These are phyloP conservation scores for Magallana angulata DNA, from an alignment of 1,140 invertebrate species.

Conservation along the genomic window DNA sequence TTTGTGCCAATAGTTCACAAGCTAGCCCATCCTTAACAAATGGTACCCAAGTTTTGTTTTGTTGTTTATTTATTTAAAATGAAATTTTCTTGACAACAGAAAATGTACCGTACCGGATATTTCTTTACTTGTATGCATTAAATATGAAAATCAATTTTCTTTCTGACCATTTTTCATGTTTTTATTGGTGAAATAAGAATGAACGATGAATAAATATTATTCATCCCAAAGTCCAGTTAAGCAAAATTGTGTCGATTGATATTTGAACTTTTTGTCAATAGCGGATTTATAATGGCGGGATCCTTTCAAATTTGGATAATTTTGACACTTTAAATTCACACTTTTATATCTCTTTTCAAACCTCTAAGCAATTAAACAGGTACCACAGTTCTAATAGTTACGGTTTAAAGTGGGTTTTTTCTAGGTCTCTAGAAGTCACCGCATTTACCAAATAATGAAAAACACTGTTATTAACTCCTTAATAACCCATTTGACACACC, in stretches of 20 bases:
- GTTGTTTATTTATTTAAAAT: no score
- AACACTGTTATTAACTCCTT: not conserved
- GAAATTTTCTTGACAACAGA: no score
- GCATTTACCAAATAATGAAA: not conserved
- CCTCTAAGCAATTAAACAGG: not conserved
- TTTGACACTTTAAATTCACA: slow-evolving; percentile 15
- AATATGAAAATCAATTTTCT: not conserved
- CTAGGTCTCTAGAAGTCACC: not conserved
- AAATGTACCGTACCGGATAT: no score
- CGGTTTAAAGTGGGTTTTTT: slow-evolving; percentile 11
- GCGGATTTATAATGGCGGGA: not conserved
- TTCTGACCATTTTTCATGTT: no score
- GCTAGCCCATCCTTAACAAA: no score
- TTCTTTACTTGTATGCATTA: not conserved
- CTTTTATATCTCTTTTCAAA: not conserved
- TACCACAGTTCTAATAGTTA: slow-evolving; percentile 2
- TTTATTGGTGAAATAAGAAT: not conserved
- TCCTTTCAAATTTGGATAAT: not conserved
- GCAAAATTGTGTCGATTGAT: not conserved
- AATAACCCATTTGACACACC: slow-evolving; percentile 13
- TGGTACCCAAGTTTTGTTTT: no score
- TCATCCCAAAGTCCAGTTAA: not conserved
- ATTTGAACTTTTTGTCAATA: slow-evolving; percentile 4
- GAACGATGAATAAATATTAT: not conserved
- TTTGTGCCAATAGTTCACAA: no score